Evolutionary conservation across 2,888 invertebrate genomes (phyloP), one percentile per base, ranked within the genome.

Genomic region (Diplazon laetatorius): DNA sequence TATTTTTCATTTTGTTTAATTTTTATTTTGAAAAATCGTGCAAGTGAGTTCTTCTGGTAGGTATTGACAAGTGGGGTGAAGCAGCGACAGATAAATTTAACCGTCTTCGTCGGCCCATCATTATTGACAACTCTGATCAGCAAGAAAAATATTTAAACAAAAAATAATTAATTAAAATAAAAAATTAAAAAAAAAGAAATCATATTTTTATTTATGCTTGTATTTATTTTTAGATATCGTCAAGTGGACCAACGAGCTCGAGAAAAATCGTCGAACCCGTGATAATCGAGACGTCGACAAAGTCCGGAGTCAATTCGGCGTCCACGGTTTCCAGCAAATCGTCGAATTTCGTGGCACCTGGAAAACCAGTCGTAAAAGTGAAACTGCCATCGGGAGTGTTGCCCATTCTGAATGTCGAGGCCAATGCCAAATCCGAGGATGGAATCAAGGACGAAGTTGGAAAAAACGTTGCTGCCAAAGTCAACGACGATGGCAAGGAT

Each of bases 341-440:
- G 18, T 76, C 60, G 0, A 80, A 80, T 76, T 70, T 55, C 1
- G 74, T 48, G 10, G 63, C 30, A 12, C 69, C 50, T 1, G 69
- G 57, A 16, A 80, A 80, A 59, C 71, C 78, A 12, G 80, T 77
- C 10, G 48, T 77, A 5, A 89, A 89, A 73, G 83, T 88, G 0
- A 90, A 89, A 65, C 82, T 91, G 8, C 91, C 91, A 0, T 74
- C 83, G 2, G 91, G 91, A 1, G 91, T 91, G 2, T 83, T 87
- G 10, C 90, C 91, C 8, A 90, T 91, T 44, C 90, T 89, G 0
- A 79, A 88, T 6, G 73, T 68, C 22, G 76, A 81, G 46, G 44
- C 50, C 16, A 68, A 75, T 25, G 66, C 55, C 0, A 76, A 72
- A 22, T 30, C 46, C 30, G 80, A 83, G 9, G 81, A 82, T 25